These are phyloP conservation scores for Pao palembangensis DNA, from an alignment of 2,113 vertebrate genomes.

Conservation along the genomic window DNA sequence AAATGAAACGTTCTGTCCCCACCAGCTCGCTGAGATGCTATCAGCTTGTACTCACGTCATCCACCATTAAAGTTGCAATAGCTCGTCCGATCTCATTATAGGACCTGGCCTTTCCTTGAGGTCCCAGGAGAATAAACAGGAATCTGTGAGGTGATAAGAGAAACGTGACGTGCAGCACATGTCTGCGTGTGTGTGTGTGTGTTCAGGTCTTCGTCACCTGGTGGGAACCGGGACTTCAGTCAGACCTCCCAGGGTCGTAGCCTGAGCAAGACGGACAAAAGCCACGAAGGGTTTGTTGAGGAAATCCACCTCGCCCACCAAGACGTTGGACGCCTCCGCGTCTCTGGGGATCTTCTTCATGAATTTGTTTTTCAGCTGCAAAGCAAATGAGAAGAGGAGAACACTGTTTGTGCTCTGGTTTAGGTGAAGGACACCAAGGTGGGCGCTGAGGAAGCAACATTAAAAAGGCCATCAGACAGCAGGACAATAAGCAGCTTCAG, in stretches of 20 bases:
- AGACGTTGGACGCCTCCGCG: slow-evolving; percentile 93
- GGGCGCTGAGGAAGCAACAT: no score
- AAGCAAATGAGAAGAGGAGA: background rate
- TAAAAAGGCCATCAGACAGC: background rate
- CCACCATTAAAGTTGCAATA: slow-evolving; percentile 96
- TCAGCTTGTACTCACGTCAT: slow-evolving; percentile 80
- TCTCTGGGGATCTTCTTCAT: slow-evolving; percentile 99
- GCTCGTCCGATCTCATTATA: slow-evolving; percentile 96
- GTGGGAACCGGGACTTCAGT: slow-evolving; percentile 96
- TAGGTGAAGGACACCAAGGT: background rate
- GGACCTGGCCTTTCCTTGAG: slow-evolving; percentile 89
- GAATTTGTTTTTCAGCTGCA: slow-evolving; percentile 94
- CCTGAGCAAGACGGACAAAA: slow-evolving; percentile 90
- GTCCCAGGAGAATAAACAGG: slow-evolving; percentile 93
- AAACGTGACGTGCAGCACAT: background rate
- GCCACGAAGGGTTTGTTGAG: slow-evolving; percentile 94
- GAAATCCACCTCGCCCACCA: slow-evolving; percentile 96
- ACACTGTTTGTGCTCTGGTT: background rate
- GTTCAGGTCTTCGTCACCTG: slow-evolving; percentile 71
- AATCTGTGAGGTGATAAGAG: slow-evolving; percentile 76
- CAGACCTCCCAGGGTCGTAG: slow-evolving; percentile 89
- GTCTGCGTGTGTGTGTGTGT: background rate
- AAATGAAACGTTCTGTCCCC: background rate
- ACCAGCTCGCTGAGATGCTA: background rate
- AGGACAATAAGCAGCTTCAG: slow-evolving; percentile 27